A percentile compares a stretch with the other conserved stretches of the same genome.
Conservation (phyloP, 2,888 invertebrate species). For the Leptinotarsa haldemani region DNA sequence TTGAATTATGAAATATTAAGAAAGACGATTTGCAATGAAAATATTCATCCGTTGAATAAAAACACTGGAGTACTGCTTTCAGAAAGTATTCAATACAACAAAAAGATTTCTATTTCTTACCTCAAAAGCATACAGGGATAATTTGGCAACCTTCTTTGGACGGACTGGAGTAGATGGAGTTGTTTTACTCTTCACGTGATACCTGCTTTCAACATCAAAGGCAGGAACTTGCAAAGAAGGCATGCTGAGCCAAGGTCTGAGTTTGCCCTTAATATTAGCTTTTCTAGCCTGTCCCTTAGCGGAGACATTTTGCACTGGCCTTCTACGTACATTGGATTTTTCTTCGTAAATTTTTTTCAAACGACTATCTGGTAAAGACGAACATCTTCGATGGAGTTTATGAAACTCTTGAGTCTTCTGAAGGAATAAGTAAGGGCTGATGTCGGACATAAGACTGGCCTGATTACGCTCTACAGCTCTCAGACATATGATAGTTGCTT, state of each 20-base stretch:
- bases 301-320: conserved; percentile 38
- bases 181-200: conserved; percentile 58
- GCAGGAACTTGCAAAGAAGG: conserved; percentile 59
- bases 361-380: conserved; percentile 68
- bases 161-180: conserved; percentile 62
- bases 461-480: conserved; percentile 75
- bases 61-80: conserved; percentile 28
- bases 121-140: conserved; percentile 51
- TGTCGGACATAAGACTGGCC: conserved; percentile 72
- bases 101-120: conserved; percentile 17
- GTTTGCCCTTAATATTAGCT: conserved; percentile 54
- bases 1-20: no score
- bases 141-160: conserved; percentile 52
- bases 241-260: conserved; percentile 65
- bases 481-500: conserved; percentile 73
- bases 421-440: conserved; percentile 69
- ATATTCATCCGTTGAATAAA: no score
- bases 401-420: conserved; percentile 60
- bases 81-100: conserved; percentile 38
- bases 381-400: conserved; percentile 69
- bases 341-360: conserved; percentile 54
- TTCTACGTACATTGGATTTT: conserved; percentile 27
- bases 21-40: no score
- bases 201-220: conserved; percentile 38
- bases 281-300: conserved; percentile 28